Evolutionary conservation across 2,113 vertebrate species (phyloP).

Genomic region (Martes martes): DNA sequence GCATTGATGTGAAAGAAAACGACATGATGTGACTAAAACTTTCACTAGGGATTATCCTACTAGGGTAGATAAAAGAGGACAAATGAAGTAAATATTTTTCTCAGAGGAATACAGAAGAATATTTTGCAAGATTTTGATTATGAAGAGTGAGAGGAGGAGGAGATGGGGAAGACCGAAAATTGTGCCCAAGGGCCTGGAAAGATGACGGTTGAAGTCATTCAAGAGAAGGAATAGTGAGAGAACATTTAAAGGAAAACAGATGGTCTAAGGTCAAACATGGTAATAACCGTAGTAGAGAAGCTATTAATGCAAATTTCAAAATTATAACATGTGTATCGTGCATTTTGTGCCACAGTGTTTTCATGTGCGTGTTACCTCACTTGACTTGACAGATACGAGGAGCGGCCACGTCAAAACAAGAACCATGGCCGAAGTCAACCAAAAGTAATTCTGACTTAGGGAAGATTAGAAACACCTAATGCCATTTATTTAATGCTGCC

Average conservation of each 20-base stretch:
- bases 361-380: neutral
- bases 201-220: constrained; percentile 64
- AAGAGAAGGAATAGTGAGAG: constrained; percentile 36
- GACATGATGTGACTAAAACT: neutral
- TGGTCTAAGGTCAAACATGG: constrained; percentile 35
- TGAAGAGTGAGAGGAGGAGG: constrained; percentile 44
- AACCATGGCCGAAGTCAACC: neutral
- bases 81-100: constrained; percentile 51
- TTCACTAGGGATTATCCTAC: constrained; percentile 29
- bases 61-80: constrained; percentile 28
- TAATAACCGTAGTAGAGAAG: neutral
- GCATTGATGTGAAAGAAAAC: neutral
- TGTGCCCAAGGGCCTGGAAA: constrained; percentile 61
- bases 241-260: constrained; percentile 74
- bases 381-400: neutral
- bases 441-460: neutral
- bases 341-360: neutral
- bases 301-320: neutral
- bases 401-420: neutral
- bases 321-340: neutral
- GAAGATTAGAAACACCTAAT: neutral
- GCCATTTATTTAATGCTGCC: neutral
- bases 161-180: constrained; percentile 43
- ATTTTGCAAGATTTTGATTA: constrained; percentile 66
- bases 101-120: neutral